Evolutionary conservation across 1,140 invertebrate genomes (phyloP).

Genomic region (Drosophila parvula): DNA sequence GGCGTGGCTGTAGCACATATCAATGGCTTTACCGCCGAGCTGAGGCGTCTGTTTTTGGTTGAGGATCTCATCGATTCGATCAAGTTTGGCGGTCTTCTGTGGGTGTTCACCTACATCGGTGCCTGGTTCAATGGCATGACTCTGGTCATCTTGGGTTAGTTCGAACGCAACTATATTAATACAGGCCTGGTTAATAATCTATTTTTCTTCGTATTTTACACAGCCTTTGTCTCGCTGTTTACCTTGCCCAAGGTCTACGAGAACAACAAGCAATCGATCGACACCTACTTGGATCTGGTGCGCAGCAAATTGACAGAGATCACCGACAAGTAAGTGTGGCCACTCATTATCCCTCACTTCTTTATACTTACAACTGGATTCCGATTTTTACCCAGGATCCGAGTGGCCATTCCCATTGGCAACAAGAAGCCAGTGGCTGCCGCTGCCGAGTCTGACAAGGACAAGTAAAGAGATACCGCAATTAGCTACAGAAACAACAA

Average conservation of each 20-base stretch:
- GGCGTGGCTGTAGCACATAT: constrained; percentile 93
- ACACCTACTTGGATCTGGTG: constrained; percentile 95
- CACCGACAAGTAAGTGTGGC: constrained; percentile 90
- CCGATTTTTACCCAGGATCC: constrained; percentile 88
- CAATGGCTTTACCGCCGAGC: constrained; percentile 91
- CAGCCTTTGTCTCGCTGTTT: constrained; percentile 96
- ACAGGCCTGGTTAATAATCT: not conserved
- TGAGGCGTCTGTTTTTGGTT: constrained; percentile 96
- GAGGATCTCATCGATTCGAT: constrained; percentile 98
- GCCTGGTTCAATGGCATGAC: constrained; percentile 99
- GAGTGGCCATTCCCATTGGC: constrained; percentile 93
- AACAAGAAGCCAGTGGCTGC: constrained; percentile 88
- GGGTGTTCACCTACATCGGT: constrained; percentile 97
- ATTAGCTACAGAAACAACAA: constrained; percentile 57
- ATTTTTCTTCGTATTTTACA: constrained; percentile 81
- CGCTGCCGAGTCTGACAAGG: constrained; percentile 89
- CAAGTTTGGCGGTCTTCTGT: constrained; percentile 96
- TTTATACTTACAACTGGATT: not conserved
- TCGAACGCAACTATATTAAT: not conserved
- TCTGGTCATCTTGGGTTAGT: constrained; percentile 95
- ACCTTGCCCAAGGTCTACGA: constrained; percentile 98
- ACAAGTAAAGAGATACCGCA: constrained; percentile 88
- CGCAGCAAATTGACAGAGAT: constrained; percentile 95
- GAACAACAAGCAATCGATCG: constrained; percentile 98
- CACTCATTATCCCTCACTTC: too few species aligned